Base-by-base conservation (phyloP, 2,113 vertebrate genomes). In the Bolborhynchus lineola region DNA sequence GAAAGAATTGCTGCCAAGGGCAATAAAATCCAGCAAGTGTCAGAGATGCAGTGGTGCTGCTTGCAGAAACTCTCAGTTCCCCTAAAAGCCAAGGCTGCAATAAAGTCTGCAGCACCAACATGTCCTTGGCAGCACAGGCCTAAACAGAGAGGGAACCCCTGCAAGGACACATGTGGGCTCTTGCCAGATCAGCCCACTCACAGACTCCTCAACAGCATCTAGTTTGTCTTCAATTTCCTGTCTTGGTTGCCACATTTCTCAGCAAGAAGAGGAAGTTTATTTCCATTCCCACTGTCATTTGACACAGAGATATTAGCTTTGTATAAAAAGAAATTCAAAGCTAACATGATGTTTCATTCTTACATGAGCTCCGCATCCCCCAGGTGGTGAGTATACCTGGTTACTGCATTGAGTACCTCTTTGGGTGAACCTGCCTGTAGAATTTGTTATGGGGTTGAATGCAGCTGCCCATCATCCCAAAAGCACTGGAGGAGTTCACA, bases 21-120 rank as follows among this genome's bases (percentile, higher is more conserved):
- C 78, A 84, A 75, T 93, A 92, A 94, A 90, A 91, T 46, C 71
- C 79, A 17, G 4, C 86, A 86, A 88, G 88, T 92, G 92, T 74
- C 46, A 88, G 59, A 0, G 1, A 21, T 71, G 62, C 86, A 81
- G 55, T 23, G 78, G 57, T 39, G 78, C 64, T 79, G 69, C 69
- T 84, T 89, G 92, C 71, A 82, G 79, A 13, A 87, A 37, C 25
- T 29, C 65, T 59, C 15, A 2, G 31, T 44, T 88, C 87, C 70
- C 33, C 80, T 76, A 69, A 89, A 91, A 90, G 80, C 86, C 85
- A 65, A 63, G 62, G 57, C 39, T 71, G 65, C 49, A 42, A 39
- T n/a, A 71, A 80, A 78, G 21, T 33, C 55, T 68, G 44, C 60
- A 75, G 80, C 62, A 59, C 41, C 44, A 71, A 31, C 10, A 1